Percentiles rank a stretch among this genome's conserved stretches.
Conservation (phyloP, 2,113 vertebrate species). For the Sander vitreus region DNA sequence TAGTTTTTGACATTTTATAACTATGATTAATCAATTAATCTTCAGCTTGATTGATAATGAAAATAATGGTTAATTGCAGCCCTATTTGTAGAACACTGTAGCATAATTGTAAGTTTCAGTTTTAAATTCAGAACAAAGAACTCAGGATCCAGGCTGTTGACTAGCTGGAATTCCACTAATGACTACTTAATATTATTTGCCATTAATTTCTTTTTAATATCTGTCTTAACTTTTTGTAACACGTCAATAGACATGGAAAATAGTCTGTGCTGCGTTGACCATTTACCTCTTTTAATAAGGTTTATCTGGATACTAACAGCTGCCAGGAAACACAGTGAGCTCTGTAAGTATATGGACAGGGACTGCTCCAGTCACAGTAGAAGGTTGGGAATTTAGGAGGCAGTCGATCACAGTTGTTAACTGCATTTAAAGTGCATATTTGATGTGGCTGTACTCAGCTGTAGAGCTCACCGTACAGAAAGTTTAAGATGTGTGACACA, state of each 20-base stretch:
- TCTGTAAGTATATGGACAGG: background rate
- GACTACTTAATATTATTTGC: slow-evolving; percentile 44
- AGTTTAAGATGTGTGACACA: background rate
- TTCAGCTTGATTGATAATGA: slow-evolving; percentile 11
- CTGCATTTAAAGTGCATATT: background rate
- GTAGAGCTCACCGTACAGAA: background rate
- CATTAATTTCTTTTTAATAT: slow-evolving; percentile 27
- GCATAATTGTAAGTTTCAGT: slow-evolving; percentile 3
- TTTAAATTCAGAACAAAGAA: slow-evolving; percentile 20
- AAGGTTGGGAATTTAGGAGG: background rate
- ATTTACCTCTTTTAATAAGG: slow-evolving; percentile 26
- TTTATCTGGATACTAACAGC: slow-evolving; percentile 6
- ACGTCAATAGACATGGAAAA: background rate
- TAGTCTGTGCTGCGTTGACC: slow-evolving; percentile 10
- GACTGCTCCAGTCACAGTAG: background rate
- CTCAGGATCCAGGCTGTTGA: slow-evolving; percentile 59
- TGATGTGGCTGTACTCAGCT: background rate
- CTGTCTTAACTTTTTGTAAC: slow-evolving; percentile 17
- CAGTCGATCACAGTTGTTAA: background rate
- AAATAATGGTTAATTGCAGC: background rate
- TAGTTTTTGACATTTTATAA: background rate
- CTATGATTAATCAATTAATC: background rate
- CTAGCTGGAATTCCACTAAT: slow-evolving; percentile 9
- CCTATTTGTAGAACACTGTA: background rate
- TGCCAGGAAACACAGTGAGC: slow-evolving; percentile 46